Percentiles rank a stretch among this genome's conserved stretches.
Conservation (phyloP, 2,113 vertebrate species). For the Clarias gariepinus region DNA sequence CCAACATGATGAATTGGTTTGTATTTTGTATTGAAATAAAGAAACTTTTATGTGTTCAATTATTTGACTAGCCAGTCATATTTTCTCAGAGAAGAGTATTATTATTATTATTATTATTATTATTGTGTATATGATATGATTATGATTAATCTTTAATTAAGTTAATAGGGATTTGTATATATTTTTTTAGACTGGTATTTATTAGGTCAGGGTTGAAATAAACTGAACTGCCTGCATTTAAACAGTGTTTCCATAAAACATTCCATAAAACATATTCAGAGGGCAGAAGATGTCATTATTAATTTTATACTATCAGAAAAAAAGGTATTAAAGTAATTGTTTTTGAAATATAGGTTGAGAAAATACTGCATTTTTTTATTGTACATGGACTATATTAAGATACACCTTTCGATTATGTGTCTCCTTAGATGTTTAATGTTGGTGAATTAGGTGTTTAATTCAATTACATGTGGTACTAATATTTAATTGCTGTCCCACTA, state of each 20-base stretch:
- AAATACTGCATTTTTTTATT: constrained; percentile 11
- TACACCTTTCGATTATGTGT: constrained; percentile 19
- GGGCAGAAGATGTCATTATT: not conserved
- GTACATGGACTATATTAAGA: not conserved
- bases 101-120: too few species aligned
- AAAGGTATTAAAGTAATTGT: constrained; percentile 17
- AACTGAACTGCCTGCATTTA: constrained; percentile 28
- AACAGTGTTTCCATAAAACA: not conserved
- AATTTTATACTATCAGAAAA: not conserved
- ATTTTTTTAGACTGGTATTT: constrained; percentile 45
- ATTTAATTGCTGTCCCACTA: constrained; percentile 54
- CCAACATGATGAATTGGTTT: constrained; percentile 1
- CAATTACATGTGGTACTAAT: constrained; percentile 48
- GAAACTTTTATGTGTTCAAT: not conserved
- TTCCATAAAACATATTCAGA: not conserved
- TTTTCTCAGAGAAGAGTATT: constrained; percentile 13
- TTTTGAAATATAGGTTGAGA: not conserved
- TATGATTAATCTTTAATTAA: too few species aligned
- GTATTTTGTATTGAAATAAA: not conserved
- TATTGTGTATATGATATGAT: too few species aligned
- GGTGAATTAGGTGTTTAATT: constrained; percentile 49
- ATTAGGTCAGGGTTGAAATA: constrained; percentile 50
- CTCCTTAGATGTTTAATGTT: constrained; percentile 41
- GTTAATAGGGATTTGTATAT: not conserved
- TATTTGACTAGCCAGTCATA: constrained; percentile 19